phyloP scores from a whole-genome alignment of 2,113 vertebrate genomes.

The Setophaga petechia region DNA sequence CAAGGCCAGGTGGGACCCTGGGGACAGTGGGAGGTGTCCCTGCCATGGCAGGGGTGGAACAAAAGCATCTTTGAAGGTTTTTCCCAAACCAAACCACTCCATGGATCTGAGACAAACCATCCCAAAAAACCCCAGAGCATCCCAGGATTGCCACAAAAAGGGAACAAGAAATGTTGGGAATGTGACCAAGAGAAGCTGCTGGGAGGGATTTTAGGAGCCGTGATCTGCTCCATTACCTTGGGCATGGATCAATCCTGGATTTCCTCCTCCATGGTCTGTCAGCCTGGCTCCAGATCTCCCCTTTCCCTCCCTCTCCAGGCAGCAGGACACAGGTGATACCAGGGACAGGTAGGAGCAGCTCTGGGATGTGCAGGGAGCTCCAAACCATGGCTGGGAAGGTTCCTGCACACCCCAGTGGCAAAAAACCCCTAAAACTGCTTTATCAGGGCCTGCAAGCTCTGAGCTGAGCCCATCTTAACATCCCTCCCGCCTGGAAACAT shows the following conservation, averaged over 20 bases:
- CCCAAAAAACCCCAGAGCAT: not conserved
- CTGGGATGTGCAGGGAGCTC: not conserved
- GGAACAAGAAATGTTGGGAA: not conserved
- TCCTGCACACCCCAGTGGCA: not conserved
- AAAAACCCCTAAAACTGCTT: not conserved
- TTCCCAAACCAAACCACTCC: not conserved
- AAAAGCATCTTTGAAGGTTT: not conserved
- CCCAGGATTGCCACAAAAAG: not conserved
- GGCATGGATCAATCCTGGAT: not conserved
- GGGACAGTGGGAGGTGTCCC: not conserved
- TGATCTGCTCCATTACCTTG: not conserved
- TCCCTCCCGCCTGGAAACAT: not conserved
- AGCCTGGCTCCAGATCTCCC: not conserved
- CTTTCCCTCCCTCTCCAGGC: not conserved
- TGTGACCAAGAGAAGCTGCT: not conserved
- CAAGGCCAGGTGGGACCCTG: rapidly evolving
- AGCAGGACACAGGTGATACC: not conserved
- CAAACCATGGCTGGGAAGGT: not conserved
- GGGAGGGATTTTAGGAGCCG: not conserved
- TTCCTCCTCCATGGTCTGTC: not conserved
- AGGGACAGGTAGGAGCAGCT: not conserved
- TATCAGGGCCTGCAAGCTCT: not conserved
- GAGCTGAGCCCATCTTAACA: not conserved
- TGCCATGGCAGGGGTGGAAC: not conserved
- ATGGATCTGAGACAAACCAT: not conserved